Conservation (phyloP, 2,797 vertebrate species). For the Bradypodion ventrale region DNA sequence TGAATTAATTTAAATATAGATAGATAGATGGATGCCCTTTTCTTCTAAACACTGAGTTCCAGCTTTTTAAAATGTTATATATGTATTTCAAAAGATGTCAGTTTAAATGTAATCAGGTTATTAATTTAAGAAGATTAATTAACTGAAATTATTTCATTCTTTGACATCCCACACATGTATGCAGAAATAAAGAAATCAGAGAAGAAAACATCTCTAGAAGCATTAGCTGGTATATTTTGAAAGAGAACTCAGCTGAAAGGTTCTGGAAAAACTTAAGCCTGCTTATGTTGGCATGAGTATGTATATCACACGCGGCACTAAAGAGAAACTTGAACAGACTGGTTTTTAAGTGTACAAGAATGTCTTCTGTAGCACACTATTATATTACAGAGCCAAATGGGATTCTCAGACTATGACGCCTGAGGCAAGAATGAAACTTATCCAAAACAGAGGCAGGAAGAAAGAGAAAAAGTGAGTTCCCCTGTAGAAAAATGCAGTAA, state of each 20-base stretch:
- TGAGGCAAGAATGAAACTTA: background rate
- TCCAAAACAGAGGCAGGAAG: background rate
- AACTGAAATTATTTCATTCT: background rate
- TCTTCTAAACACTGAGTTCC: no score
- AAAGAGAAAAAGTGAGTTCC: constrained; percentile 36
- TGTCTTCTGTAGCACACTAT: background rate
- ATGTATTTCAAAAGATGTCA: background rate
- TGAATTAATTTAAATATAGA: background rate
- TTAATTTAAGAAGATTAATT: background rate
- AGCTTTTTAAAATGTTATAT: background rate
- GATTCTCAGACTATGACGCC: constrained; percentile 30
- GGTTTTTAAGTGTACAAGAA: background rate
- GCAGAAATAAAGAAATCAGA: background rate
- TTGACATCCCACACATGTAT: background rate
- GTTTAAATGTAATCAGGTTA: background rate
- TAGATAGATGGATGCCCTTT: background rate
- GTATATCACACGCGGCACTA: constrained; percentile 10
- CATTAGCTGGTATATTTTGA: background rate
- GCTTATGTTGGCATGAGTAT: background rate
- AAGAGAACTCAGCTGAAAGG: background rate
- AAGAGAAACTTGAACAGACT: background rate
- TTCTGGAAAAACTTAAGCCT: background rate
- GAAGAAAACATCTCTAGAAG: background rate
- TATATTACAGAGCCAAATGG: background rate
- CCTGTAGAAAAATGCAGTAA: constrained; percentile 39